Evolutionary conservation across 2,888 invertebrate genomes (phyloP).

Genomic region (Hedya salicella): DNA sequence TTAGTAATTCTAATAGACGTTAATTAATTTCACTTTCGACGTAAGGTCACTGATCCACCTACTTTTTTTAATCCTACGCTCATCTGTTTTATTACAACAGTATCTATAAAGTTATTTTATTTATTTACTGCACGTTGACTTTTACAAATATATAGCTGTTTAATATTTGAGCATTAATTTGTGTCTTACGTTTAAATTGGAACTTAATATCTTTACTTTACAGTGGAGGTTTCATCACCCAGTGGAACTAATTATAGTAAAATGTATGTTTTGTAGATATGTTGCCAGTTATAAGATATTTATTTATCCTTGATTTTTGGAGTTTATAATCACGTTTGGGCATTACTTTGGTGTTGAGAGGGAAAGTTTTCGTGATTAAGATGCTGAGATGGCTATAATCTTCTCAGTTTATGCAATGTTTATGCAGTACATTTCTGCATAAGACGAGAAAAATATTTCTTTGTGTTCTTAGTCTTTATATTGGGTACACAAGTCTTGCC

Average conservation of each 20-base stretch:
- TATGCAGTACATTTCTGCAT: background rate
- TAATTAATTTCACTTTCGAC: constrained; percentile 65
- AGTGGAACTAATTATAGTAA: background rate
- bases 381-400: background rate
- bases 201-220: background rate
- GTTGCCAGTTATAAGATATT: background rate
- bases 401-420: background rate
- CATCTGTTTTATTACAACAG: constrained; percentile 43
- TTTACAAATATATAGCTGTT: constrained; percentile 27
- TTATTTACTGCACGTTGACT: constrained; percentile 22
- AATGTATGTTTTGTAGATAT: background rate
- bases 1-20: constrained; percentile 24
- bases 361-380: constrained; percentile 1
- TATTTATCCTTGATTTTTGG: background rate
- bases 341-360: constrained; percentile 1
- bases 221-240: background rate
- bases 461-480: background rate
- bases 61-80: constrained; percentile 61
- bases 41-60: constrained; percentile 64
- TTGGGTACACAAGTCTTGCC: background rate
- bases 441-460: background rate
- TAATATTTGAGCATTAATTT: constrained; percentile 9
- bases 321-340: background rate
- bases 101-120: constrained; percentile 25
- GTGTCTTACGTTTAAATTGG: background rate